Percentiles rank a stretch among this genome's conserved stretches.
These are phyloP conservation scores for Mormyrops attenuatus DNA, from an alignment of 2,797 vertebrate genomes.

Conservation along the genomic window DNA sequence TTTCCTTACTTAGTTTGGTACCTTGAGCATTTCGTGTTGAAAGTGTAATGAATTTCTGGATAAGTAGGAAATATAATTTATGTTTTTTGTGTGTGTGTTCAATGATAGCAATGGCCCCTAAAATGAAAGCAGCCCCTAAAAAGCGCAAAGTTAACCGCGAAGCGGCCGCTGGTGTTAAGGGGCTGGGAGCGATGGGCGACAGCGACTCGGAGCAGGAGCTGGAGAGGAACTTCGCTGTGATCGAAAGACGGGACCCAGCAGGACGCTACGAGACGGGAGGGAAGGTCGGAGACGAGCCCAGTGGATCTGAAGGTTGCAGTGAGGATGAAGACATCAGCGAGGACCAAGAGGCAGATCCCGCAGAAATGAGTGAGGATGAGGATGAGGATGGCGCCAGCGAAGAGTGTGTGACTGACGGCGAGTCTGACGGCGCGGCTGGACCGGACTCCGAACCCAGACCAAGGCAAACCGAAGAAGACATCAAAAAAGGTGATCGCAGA, in stretches of 20 bases:
- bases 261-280: not conserved
- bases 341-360: not conserved
- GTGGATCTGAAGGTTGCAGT: slow-evolving; percentile 8
- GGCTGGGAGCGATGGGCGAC: slow-evolving; percentile 21
- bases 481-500: slow-evolving; percentile 49
- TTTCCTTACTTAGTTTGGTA: not conserved
- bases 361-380: not conserved
- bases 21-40: not conserved
- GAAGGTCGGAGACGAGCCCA: not conserved
- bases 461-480: slow-evolving; percentile 34
- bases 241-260: slow-evolving; percentile 28
- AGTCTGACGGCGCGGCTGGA: slow-evolving; percentile 11
- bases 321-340: not conserved
- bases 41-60: not conserved
- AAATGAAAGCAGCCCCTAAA: not conserved
- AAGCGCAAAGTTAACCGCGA: slow-evolving; percentile 20
- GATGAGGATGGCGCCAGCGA: not conserved
- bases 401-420: slow-evolving; percentile 10
- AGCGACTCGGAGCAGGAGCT: slow-evolving; percentile 46
- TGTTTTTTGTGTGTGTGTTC: not conserved
- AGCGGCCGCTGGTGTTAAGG: not conserved
- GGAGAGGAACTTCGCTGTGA: slow-evolving; percentile 51
- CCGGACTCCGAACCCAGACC: not conserved
- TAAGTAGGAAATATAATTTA: not conserved
- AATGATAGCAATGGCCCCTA: not conserved